These are phyloP conservation scores for Aphaenogaster rudis DNA, from an alignment of 1,140 invertebrate genomes.

Conservation along the genomic window DNA sequence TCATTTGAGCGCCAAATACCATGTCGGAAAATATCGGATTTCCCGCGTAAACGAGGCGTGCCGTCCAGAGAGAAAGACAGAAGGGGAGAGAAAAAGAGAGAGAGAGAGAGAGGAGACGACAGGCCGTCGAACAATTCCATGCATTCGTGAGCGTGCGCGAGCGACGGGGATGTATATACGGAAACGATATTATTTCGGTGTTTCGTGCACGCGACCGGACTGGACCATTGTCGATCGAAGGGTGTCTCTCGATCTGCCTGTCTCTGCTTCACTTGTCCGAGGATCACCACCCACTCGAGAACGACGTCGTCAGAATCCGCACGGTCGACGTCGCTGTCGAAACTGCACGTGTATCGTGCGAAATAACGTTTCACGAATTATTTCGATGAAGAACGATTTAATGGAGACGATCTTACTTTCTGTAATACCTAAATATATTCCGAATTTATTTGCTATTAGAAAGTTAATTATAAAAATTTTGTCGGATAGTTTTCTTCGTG, in stretches of 20 bases:
- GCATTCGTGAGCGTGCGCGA: conserved; percentile 46
- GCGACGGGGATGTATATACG: background rate
- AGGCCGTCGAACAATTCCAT: conserved; percentile 34
- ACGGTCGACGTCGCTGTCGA: background rate
- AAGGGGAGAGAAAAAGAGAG: background rate
- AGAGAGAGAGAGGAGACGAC: background rate
- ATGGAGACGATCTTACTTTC: background rate
- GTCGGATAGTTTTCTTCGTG: background rate
- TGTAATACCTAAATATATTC: background rate
- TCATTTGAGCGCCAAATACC: conserved; percentile 67
- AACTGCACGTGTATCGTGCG: background rate
- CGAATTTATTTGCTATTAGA: background rate
- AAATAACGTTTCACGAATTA: conserved; percentile 3
- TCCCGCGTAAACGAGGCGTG: conserved; percentile 63
- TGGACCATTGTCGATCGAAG: conserved; percentile 30
- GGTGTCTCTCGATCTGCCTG: background rate
- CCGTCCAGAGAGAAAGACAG: background rate
- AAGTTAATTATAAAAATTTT: background rate
- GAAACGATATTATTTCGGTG: conserved; percentile 54
- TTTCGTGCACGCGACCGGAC: conserved; percentile 15
- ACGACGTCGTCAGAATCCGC: background rate
- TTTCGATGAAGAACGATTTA: background rate
- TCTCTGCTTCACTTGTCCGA: background rate
- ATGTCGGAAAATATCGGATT: conserved; percentile 65
- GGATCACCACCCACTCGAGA: background rate